A percentile compares a stretch with the other conserved stretches of the same genome.
phyloP scores from a whole-genome alignment of 2,797 vertebrate genomes.

The Telmatherina bonti region DNA sequence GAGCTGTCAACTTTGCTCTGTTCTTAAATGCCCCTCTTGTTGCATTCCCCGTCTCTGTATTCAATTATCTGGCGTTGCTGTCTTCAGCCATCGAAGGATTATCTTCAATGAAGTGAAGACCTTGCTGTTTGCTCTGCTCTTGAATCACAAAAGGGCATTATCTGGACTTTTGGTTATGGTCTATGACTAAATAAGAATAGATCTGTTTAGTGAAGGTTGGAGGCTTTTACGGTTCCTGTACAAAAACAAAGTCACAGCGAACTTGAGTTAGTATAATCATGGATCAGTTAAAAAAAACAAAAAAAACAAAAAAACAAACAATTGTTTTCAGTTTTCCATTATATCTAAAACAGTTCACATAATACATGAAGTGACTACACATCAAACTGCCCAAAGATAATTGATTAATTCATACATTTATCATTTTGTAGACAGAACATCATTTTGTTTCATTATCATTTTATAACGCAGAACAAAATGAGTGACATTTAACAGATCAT shows the following conservation, averaged over 20 bases:
- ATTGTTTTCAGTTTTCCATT: neutral
- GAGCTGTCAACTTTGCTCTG: conserved; percentile 58
- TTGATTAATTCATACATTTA: neutral
- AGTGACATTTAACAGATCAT: neutral
- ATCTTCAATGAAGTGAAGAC: conserved; percentile 60
- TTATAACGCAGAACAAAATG: neutral
- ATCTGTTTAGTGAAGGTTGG: conserved; percentile 63
- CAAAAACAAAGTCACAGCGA: conserved; percentile 50
- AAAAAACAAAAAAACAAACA: neutral
- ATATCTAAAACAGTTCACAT: conserved; percentile 4
- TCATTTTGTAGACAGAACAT: neutral
- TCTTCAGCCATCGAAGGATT: conserved; percentile 55
- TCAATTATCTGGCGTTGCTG: conserved; percentile 52
- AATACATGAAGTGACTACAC: neutral
- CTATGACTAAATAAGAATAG: conserved; percentile 39
- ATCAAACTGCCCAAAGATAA: neutral
- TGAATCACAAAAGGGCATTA: conserved; percentile 55
- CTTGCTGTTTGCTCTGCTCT: conserved; percentile 59
- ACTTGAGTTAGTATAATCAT: conserved; percentile 35
- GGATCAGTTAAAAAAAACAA: conserved; percentile 8
- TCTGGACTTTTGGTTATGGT: conserved; percentile 37
- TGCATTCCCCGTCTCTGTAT: conserved; percentile 51
- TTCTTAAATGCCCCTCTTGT: conserved; percentile 59
- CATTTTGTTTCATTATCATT: too few relatives aligned
- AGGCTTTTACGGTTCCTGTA: conserved; percentile 48